phyloP scores from a whole-genome alignment of 2,888 invertebrate genomes.

The Acleris literana region DNA sequence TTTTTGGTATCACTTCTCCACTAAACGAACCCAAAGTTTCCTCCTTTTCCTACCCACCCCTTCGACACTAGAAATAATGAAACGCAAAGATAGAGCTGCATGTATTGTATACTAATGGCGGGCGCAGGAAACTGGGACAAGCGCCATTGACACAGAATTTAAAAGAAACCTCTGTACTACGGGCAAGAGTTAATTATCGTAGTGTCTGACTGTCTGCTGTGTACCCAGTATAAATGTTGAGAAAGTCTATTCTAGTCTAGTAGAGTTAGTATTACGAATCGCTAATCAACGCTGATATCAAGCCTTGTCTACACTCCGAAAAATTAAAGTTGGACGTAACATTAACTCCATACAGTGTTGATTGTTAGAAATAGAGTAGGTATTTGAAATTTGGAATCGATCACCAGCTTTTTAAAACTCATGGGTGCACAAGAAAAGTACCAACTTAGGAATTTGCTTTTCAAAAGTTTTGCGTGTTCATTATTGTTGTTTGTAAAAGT shows the following conservation, averaged over 20 bases:
- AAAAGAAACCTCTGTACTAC: slow-evolving; percentile 28
- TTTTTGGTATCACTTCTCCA: too few species aligned
- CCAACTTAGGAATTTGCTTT: too few species aligned
- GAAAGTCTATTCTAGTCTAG: slow-evolving; percentile 18
- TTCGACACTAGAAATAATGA: background rate
- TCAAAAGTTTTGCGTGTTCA: too few species aligned
- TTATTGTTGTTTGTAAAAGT: too few species aligned
- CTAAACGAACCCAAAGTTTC: too few species aligned
- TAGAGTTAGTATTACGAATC: slow-evolving; percentile 4
- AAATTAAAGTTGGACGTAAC: too few species aligned
- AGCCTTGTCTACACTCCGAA: background rate
- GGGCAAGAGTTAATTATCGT: slow-evolving; percentile 5
- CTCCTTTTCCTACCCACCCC: background rate
- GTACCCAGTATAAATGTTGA: slow-evolving; percentile 5
- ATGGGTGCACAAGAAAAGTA: too few species aligned
- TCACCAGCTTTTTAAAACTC: too few species aligned
- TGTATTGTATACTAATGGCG: slow-evolving; percentile 4
- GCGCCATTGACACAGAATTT: slow-evolving; percentile 32
- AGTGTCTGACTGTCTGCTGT: slow-evolving; percentile 3
- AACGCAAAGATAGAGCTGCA: slow-evolving; percentile 8
- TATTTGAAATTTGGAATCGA: background rate
- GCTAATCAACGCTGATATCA: background rate
- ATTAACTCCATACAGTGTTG: too few species aligned
- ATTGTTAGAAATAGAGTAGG: background rate
- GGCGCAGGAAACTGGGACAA: slow-evolving; percentile 21